These are phyloP conservation scores for Patella caerulea DNA, from an alignment of 2,888 invertebrate species.

Conservation along the genomic window DNA sequence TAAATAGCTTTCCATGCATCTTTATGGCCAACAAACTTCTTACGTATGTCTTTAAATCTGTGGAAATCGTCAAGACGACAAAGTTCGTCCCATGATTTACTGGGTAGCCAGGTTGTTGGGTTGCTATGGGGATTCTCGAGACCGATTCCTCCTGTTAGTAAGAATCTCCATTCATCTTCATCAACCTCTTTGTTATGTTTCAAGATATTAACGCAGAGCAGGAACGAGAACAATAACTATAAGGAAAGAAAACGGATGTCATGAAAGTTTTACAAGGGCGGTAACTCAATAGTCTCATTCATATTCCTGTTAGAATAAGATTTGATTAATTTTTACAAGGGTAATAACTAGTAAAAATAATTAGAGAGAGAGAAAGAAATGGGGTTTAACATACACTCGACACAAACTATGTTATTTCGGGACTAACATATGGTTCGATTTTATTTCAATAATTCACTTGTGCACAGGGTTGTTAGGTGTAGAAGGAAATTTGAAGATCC, in stretches of 20 bases:
- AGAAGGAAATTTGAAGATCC: no score
- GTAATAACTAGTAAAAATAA: neutral
- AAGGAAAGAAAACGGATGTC: slow-evolving; percentile 27
- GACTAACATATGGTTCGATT: no score
- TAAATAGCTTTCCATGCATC: slow-evolving; percentile 78
- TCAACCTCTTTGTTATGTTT: slow-evolving; percentile 70
- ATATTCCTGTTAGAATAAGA: no score
- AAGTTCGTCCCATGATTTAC: slow-evolving; percentile 78
- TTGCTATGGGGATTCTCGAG: slow-evolving; percentile 83
- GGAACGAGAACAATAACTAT: slow-evolving; percentile 72
- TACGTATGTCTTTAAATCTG: slow-evolving; percentile 66
- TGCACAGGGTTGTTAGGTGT: no score
- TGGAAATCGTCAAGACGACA: slow-evolving; percentile 70
- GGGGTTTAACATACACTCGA: no score
- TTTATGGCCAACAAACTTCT: slow-evolving; percentile 67
- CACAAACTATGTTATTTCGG: no score
- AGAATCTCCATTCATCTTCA: slow-evolving; percentile 85
- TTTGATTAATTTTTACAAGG: no score
- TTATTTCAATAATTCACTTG: no score
- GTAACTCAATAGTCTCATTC: no score
- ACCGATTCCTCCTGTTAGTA: slow-evolving; percentile 88
- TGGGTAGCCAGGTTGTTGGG: slow-evolving; percentile 86
- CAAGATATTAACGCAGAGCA: slow-evolving; percentile 72
- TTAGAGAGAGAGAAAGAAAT: no score
- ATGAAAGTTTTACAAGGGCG: neutral